Base-by-base conservation (phyloP, 2,113 vertebrate species). In the Callithrix jacchus region DNA sequence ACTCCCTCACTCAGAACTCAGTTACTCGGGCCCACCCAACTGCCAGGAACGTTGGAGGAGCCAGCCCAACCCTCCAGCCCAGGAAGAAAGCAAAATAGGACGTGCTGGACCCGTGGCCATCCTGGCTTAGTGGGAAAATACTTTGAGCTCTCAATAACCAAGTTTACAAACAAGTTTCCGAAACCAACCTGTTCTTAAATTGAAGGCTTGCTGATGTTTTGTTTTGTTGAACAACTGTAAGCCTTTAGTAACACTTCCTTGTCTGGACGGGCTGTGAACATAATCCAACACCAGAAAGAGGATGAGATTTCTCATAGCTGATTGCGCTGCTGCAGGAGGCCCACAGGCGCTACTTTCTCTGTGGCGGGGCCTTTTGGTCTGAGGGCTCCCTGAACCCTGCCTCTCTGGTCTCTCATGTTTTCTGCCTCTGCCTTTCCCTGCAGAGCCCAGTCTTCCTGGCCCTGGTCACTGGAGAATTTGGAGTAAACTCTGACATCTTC, bases 31-130 rank as follows among this genome's bases (percentile, higher is more conserved):
- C 47, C 30, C 37, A 11, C 16, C 30, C 37, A 37, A 66, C 52
- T 13, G 32, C 30, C 5, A 3, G 11, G 68, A 47, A 74, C 23
- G 17, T 5, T 0, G 13, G 6, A 73, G 70, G 82, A 45, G 0
- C 8, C 2, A 37, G 89, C 35, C 16, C 3, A 8, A 21, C 66
- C 27, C 30, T 1, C 9, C 35, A 45, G 64, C n/a, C 35, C 42
- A 42, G 40, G 1, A 37, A 37, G 52, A 66, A 82, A 73, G 45
- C 3, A 47, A 23, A 66, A 37, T 10, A 18, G 70, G 68, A 52
- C n/a, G 27, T 80, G 30, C 27, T 23, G 37, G 27, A 52, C 52
- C n/a, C 20, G 5, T 8, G n/a, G 70, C 61, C 58, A n/a, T 23
- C 27, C 17, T 30, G 20, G 64, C 35, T n/a, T 37, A 14, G 16